Conservation (phyloP, 2,888 invertebrate species). For the Margaritifera margaritifera region DNA sequence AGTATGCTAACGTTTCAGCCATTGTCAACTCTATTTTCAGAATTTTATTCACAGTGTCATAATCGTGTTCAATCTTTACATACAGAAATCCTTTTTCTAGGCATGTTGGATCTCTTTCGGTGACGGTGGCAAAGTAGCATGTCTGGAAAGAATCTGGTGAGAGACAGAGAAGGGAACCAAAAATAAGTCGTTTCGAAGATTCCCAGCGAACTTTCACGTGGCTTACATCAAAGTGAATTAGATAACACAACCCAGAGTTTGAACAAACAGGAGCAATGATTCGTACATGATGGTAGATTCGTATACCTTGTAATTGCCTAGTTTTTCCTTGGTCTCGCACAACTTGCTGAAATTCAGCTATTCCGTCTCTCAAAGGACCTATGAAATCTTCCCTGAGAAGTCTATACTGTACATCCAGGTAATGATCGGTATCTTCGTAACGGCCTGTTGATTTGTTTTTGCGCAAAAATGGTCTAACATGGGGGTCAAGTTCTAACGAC, state of each 20-base stretch:
- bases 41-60: constrained; percentile 15
- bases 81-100: constrained; percentile 55
- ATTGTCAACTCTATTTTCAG: constrained; percentile 74
- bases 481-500: not conserved
- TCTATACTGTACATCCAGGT: constrained; percentile 84
- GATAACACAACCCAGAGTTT: constrained; percentile 29
- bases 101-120: constrained; percentile 46
- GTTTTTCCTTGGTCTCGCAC: constrained; percentile 1
- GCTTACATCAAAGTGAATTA: constrained; percentile 33
- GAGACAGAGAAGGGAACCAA: constrained; percentile 83
- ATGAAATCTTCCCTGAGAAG: constrained; percentile 87
- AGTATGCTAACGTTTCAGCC: constrained; percentile 86
- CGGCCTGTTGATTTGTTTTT: constrained; percentile 79
- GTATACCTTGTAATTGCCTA: constrained; percentile 28
- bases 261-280: constrained; percentile 21
- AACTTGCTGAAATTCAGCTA: constrained; percentile 75
- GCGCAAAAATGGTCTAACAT: constrained; percentile 74
- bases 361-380: constrained; percentile 81
- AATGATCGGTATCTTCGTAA: constrained; percentile 81
- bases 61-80: constrained; percentile 45
- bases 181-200: constrained; percentile 79
- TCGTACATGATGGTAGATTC: constrained; percentile 35
- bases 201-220: constrained; percentile 69
- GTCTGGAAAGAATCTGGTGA: constrained; percentile 81
- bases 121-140: constrained; percentile 81